A percentile compares a stretch with the other conserved stretches of the same genome.
Conservation (phyloP, 1,140 invertebrate genomes). For the Drosophila varians region DNA sequence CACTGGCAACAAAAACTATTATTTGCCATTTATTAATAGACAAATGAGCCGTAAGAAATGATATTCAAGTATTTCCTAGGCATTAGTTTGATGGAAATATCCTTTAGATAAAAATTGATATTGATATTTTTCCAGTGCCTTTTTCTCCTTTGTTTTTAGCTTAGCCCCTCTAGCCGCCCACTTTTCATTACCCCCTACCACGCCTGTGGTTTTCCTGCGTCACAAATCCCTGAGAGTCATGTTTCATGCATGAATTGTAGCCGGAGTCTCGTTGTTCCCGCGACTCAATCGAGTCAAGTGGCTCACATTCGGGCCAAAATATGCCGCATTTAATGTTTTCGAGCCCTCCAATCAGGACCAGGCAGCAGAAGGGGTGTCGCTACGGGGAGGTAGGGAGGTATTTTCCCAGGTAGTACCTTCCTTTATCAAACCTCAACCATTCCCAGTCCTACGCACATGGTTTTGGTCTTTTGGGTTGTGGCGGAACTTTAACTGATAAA, state of each 20-base stretch:
- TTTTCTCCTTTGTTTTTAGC: neutral
- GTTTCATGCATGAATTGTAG: conserved; percentile 76
- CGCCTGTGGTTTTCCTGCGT: neutral
- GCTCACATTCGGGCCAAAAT: conserved; percentile 53
- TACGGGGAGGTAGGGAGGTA: too few relatives aligned
- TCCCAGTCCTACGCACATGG: conserved; percentile 8
- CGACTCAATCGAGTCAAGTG: conserved; percentile 69
- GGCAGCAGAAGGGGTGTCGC: too few relatives aligned
- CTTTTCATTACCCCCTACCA: neutral
- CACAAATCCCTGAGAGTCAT: conserved; percentile 32
- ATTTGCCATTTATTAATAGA: too few relatives aligned
- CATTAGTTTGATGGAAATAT: too few relatives aligned
- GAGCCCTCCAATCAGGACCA: conserved; percentile 49
- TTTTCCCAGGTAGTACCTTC: too few relatives aligned
- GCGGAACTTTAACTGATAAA: conserved; percentile 28
- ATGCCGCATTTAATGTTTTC: conserved; percentile 56
- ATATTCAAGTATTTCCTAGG: too few relatives aligned
- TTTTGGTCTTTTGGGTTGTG: conserved; percentile 12
- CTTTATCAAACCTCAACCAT: neutral
- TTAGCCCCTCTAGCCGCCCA: neutral
- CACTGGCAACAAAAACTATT: conserved; percentile 16
- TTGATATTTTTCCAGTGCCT: neutral
- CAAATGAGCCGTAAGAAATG: too few relatives aligned
- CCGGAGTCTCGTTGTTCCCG: conserved; percentile 71
- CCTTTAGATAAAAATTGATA: too few relatives aligned